Evolutionary conservation across 2,888 invertebrate species (phyloP), one percentile per base, ranked within the genome.

Genomic region (Dinocampus coccinellae): DNA sequence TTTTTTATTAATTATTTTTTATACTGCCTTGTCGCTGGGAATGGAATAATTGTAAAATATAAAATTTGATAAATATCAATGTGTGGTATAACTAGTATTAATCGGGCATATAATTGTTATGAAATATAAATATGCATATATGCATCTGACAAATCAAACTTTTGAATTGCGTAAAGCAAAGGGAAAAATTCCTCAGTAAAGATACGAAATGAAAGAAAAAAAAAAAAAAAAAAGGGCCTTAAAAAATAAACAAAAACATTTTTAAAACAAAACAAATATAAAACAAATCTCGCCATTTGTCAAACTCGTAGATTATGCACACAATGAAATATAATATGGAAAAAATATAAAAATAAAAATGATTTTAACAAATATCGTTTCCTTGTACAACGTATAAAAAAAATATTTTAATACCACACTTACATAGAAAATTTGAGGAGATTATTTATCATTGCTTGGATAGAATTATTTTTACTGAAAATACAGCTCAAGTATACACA

Each of bases 341-440:
- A 72, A 47, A 71, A 76, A 77, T 72, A 75, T 74, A 75, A 76
- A 74, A 42, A 69, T 75, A 65, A 77, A 77, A 76, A 74, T 77
- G 57, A 57, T 76, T 80, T 66, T 66, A 47, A 74, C 73, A 73
- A 71, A 60, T 74, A 76, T 74, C 63, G 73, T 76, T 76, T 76
- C 67, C 74, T 73, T 76, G 70, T 76, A 75, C 71, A 76, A 82
- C 79, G 77, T 81, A 82, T 82, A 84, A 80, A 78, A n/a, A 84
- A 79, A 57, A 86, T 86, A 86, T 86, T 86, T 86, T 86, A 84
- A 84, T 86, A 86, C 85, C 83, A 83, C 81, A 78, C 82, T 78
- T 85, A 83, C 83, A 83, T 84, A 85, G 82, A 82, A 83, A 79
- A 73, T 60, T 72, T 77, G 76, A 79, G 82, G 79, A n/a, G 81